Conservation (phyloP, 1,140 invertebrate genomes). For the Coelopa frigida region DNA sequence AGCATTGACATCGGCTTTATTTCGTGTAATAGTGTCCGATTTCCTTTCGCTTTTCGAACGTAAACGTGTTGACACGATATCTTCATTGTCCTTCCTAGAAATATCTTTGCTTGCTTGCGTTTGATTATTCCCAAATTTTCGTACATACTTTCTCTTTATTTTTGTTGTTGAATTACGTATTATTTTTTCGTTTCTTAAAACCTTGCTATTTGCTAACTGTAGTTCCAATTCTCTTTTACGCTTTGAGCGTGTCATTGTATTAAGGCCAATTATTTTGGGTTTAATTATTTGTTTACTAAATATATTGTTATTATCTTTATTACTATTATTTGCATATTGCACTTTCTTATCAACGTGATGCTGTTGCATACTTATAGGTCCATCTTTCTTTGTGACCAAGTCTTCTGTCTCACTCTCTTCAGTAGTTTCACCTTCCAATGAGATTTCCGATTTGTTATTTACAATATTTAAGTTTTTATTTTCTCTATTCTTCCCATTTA, state of each 20-base stretch:
- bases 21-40: not conserved
- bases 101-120: slow-evolving; percentile 3
- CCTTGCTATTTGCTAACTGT: slow-evolving; percentile 40
- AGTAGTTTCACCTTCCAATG: no score
- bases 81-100: slow-evolving; percentile 20
- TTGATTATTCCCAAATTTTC: slow-evolving; percentile 22
- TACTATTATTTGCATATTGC: not conserved
- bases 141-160: slow-evolving; percentile 36
- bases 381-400: no score
- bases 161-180: slow-evolving; percentile 38
- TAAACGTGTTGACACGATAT: slow-evolving; percentile 25
- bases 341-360: no score
- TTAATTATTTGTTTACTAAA: no score
- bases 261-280: slow-evolving; percentile 19
- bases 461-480: no score
- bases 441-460: no score
- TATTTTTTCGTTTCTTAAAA: slow-evolving; percentile 41
- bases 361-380: no score
- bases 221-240: slow-evolving; percentile 38
- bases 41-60: slow-evolving; percentile 13
- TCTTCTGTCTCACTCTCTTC: no score
- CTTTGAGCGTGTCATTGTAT: slow-evolving; percentile 43
- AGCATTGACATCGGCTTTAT: slow-evolving; percentile 2
- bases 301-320: slow-evolving; percentile 5
- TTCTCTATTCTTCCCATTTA: no score